Percentiles rank a stretch among this genome's conserved stretches.
phyloP scores from a whole-genome alignment of 2,888 invertebrate genomes.

The Steinernema scapterisci region DNA sequence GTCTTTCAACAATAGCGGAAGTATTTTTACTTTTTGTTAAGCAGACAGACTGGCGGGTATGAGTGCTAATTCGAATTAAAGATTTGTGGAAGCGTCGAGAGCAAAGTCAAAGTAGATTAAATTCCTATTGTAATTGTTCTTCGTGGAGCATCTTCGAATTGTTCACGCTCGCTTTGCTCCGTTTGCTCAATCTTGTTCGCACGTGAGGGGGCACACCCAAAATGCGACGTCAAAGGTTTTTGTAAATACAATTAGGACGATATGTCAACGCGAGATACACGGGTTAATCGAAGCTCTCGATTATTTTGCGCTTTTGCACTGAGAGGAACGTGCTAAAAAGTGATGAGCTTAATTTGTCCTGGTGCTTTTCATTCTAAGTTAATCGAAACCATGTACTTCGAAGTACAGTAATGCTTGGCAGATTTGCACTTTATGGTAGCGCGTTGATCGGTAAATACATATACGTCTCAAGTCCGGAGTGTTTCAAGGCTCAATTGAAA shows the following conservation, averaged over 20 bases:
- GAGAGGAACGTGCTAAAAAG: no score
- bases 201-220: conserved; percentile 27
- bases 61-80: conserved; percentile 9
- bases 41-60: no score
- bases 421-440: no score
- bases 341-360: no score
- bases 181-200: background rate
- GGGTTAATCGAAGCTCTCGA: background rate
- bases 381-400: background rate
- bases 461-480: no score
- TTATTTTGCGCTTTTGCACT: background rate
- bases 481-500: no score
- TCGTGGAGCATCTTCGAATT: background rate
- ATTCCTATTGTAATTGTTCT: conserved; percentile 27
- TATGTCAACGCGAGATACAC: conserved; percentile 23
- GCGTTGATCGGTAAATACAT: no score
- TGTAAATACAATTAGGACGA: conserved; percentile 28
- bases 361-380: no score
- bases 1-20: no score
- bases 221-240: conserved; percentile 29
- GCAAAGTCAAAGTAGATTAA: background rate
- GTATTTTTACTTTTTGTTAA: no score
- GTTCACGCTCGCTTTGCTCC: background rate
- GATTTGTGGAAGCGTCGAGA: conserved; percentile 24
- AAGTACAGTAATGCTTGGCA: no score